Conservation (phyloP, 2,888 invertebrate species). For the Drosophila mercatorum region DNA sequence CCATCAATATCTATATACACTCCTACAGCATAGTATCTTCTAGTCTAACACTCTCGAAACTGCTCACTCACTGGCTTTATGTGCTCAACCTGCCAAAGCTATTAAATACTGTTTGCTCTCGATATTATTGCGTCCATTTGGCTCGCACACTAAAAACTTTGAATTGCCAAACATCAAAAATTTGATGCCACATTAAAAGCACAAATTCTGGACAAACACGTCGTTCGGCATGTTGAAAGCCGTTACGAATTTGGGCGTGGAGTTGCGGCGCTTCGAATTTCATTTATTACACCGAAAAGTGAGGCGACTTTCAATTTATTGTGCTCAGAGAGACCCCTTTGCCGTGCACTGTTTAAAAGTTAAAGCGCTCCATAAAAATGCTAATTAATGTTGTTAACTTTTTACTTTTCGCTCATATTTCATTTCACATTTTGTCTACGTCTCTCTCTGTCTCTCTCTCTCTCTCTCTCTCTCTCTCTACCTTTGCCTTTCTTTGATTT, state of each 20-base stretch:
- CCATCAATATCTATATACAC: neutral
- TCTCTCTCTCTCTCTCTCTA: neutral
- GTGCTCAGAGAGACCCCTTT: conserved; percentile 13
- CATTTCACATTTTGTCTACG: conserved; percentile 36
- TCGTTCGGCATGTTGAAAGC: conserved; percentile 5
- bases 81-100: conserved; percentile 7
- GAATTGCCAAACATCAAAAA: conserved; percentile 44
- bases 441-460: conserved; percentile 1
- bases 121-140: conserved; percentile 38
- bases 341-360: conserved; percentile 35
- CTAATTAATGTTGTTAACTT: conserved; percentile 81
- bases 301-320: conserved; percentile 43
- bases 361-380: conserved; percentile 75
- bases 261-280: conserved; percentile 2
- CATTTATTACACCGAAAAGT: conserved; percentile 36
- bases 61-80: conserved; percentile 3
- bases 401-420: conserved; percentile 76
- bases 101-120: conserved; percentile 24
- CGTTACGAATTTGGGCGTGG: neutral
- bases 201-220: conserved; percentile 29
- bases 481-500: conserved; percentile 25
- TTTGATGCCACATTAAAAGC: conserved; percentile 42
- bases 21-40: neutral
- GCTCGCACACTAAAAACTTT: conserved; percentile 32
- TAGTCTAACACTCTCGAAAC: neutral